Conservation (phyloP, 2,888 invertebrate species). For the Sminthurinus aureus region DNA sequence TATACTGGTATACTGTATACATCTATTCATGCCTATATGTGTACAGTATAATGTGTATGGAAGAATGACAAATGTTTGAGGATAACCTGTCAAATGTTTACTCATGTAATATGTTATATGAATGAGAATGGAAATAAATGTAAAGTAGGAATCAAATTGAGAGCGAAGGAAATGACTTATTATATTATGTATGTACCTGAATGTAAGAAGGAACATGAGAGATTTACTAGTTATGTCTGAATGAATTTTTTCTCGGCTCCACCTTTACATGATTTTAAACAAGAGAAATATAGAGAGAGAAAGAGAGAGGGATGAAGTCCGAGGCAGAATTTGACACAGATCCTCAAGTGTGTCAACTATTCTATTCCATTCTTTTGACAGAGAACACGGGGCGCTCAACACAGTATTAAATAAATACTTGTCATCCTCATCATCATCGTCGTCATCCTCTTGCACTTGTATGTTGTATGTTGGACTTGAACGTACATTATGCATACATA, state of each 20-base stretch:
- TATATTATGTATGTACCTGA: constrained; percentile 15
- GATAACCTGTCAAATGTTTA: constrained; percentile 36
- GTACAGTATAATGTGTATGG: neutral
- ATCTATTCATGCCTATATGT: neutral
- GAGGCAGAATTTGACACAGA: constrained; percentile 29
- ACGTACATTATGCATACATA: neutral
- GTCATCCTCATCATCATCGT: too few species aligned
- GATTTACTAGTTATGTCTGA: constrained; percentile 8
- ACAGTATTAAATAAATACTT: constrained; percentile 12
- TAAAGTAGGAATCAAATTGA: constrained; percentile 13
- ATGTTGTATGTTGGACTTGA: neutral
- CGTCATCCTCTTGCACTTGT: neutral
- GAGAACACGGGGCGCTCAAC: neutral
- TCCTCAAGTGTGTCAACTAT: constrained; percentile 28
- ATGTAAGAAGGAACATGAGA: neutral
- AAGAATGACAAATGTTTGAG: constrained; percentile 1
- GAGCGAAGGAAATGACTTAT: constrained; percentile 25
- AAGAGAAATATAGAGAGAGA: neutral
- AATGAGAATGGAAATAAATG: neutral
- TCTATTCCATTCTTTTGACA: neutral
- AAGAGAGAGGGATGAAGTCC: constrained; percentile 11
- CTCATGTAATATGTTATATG: neutral
- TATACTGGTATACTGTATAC: too few species aligned
- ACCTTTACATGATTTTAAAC: constrained; percentile 12
- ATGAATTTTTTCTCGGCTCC: constrained; percentile 3